These are phyloP conservation scores for Chrysocyon brachyurus DNA, from an alignment of 2,797 vertebrate species.

Conservation along the genomic window DNA sequence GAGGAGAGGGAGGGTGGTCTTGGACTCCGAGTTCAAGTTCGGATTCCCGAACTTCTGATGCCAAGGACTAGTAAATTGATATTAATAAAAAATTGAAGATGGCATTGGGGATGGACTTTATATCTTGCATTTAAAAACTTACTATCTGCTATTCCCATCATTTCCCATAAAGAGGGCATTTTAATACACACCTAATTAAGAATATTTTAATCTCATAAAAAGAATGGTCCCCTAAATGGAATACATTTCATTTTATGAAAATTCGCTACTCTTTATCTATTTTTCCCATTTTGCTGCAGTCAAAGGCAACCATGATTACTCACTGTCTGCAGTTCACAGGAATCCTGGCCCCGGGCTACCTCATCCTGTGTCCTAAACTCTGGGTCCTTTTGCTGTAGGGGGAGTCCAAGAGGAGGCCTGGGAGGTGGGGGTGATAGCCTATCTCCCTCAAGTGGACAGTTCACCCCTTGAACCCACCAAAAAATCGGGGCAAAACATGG, in stretches of 20 bases:
- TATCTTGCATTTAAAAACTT: slow-evolving; percentile 58
- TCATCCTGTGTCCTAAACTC: not conserved
- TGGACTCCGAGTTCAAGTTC: not conserved
- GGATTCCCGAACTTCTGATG: not conserved
- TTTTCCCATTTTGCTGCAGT: not conserved
- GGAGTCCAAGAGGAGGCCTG: not conserved
- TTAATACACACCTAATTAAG: slow-evolving; percentile 51
- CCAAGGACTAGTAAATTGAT: not conserved
- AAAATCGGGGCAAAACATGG: not conserved
- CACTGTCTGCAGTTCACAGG: not conserved
- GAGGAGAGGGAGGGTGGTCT: not conserved
- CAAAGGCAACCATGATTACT: slow-evolving; percentile 21
- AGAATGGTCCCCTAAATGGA: slow-evolving; percentile 41
- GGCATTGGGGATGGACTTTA: not conserved
- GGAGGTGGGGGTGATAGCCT: too few species aligned
- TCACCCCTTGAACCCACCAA: not conserved
- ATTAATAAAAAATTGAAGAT: not conserved
- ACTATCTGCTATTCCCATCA: slow-evolving; percentile 4
- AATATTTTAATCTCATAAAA: slow-evolving; percentile 68
- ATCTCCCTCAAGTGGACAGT: not conserved
- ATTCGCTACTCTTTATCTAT: not conserved
- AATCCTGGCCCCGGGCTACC: not conserved
- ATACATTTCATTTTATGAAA: slow-evolving; percentile 58
- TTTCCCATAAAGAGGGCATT: slow-evolving; percentile 50
- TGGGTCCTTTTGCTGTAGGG: not conserved